phyloP scores from a whole-genome alignment of 2,113 vertebrate genomes.

The Colinus virginianus region DNA sequence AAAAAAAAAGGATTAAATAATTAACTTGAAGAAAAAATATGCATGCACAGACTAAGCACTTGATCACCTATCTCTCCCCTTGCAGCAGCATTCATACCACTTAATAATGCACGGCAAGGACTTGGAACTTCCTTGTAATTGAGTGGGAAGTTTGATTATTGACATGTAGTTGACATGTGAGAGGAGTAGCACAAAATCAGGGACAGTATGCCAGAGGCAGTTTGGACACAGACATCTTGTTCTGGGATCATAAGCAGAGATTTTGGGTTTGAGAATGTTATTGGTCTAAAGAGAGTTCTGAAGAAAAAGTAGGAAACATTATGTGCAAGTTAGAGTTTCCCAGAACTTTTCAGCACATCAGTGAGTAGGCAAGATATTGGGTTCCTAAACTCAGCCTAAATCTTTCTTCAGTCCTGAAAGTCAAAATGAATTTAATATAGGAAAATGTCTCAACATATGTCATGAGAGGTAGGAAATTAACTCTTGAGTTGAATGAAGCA shows the following conservation, averaged over 20 bases:
- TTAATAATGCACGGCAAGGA: background rate
- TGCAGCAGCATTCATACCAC: background rate
- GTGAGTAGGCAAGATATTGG: background rate
- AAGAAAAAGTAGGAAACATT: background rate
- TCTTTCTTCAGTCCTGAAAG: background rate
- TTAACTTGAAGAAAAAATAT: background rate
- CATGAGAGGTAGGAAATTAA: background rate
- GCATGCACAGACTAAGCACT: background rate
- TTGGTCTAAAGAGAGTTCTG: background rate
- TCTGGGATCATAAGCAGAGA: background rate
- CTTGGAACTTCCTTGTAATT: background rate
- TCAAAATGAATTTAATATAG: background rate
- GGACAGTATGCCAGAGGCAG: background rate
- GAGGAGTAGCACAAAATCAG: background rate
- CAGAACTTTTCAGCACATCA: background rate
- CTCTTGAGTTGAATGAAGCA: background rate
- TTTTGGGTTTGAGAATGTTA: background rate
- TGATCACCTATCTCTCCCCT: background rate
- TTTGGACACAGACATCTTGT: background rate
- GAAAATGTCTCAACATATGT: background rate
- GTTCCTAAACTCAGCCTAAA: background rate
- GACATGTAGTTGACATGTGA: background rate
- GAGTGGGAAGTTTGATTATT: background rate
- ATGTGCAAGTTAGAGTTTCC: background rate
- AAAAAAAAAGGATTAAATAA: rapidly evolving